These are phyloP conservation scores for Drosophila rellima DNA, from an alignment of 2,888 invertebrate species.

Conservation along the genomic window DNA sequence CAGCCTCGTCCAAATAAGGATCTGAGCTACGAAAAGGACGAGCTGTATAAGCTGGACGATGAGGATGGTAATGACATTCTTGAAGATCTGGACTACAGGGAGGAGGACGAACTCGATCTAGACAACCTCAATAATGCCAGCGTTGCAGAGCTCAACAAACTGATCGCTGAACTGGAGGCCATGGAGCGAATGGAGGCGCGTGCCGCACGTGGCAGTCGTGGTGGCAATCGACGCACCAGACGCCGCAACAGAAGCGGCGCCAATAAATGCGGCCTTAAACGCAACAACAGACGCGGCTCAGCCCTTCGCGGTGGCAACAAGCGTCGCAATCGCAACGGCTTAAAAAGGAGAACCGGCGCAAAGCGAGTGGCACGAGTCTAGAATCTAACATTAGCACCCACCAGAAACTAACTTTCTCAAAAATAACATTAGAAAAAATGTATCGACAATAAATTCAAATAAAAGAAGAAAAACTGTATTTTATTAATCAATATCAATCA, in stretches of 20 bases:
- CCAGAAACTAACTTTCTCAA: background rate
- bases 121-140: conserved; percentile 3
- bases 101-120: conserved; percentile 1
- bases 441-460: conserved; percentile 13
- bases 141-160: conserved; percentile 15
- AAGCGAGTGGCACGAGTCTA: background rate
- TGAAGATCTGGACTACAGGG: conserved; percentile 29
- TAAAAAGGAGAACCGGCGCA: background rate
- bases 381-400: background rate
- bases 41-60: conserved; percentile 32
- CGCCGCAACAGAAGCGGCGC: conserved; percentile 23
- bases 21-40: conserved; percentile 10
- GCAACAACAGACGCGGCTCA: conserved; percentile 18
- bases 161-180: conserved; percentile 20
- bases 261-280: conserved; percentile 4
- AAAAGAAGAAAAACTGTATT: too few relatives aligned
- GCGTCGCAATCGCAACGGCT: conserved; percentile 16
- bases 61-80: conserved; percentile 50
- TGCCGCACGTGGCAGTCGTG: conserved; percentile 8
- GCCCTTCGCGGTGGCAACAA: conserved; percentile 3
- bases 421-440: conserved; percentile 4
- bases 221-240: background rate
- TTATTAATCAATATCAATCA: too few relatives aligned
- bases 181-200: conserved; percentile 1
- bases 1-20: conserved; percentile 52